Base-by-base conservation (phyloP, 2,888 invertebrate genomes). In the Tinea semifulvella region DNA sequence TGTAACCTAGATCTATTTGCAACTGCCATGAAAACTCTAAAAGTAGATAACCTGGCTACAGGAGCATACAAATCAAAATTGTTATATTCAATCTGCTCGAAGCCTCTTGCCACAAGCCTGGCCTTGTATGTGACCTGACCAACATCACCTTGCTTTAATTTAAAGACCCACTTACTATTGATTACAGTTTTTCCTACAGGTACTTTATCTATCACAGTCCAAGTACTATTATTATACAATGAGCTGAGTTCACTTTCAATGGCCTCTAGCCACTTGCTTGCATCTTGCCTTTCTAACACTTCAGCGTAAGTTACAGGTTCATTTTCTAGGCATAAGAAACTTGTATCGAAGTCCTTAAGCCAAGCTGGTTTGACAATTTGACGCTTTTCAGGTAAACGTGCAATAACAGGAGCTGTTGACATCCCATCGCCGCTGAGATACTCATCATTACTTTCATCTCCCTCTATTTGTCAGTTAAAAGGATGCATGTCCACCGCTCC, bases 91-190 rank as follows among this genome's bases (percentile, higher is more conserved):
- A 7, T 27, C 31, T 52, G 51, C 38, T 50, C 48, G 26, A 53
- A 56, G 7, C 52, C 52, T 11, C 47, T 16, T n/a, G 51, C 52
- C 3, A 56, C 54, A 20, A 56, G 45, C 13, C 56, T 45, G 7
- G 54, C 53, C 45, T 53, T 52, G 44, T 19, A 42, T 16, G 13
- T 3, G 10, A 38, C 16, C 6, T 7, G 10, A 25, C 10, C 25
- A 7, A 25, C 10, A 25, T 25, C 25, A 25, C 25, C 25, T 10
- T 10, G 6, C 25, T 25, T 25, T 7, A 25, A 7, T 25, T 25
- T 25, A 25, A 25, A 25, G 10, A 25, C 25, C 25, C 25, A 25
- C 25, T 25, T 25, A 10, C 25, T 25, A 25, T 10, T 25, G 7
- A 25, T 10, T 25, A 25, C 25, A 7, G 6, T 25, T 25, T 25